Evolutionary conservation across 2,113 vertebrate genomes (phyloP), one percentile per base, ranked within the genome.

Genomic region (Oxygymnocypris stewartii): DNA sequence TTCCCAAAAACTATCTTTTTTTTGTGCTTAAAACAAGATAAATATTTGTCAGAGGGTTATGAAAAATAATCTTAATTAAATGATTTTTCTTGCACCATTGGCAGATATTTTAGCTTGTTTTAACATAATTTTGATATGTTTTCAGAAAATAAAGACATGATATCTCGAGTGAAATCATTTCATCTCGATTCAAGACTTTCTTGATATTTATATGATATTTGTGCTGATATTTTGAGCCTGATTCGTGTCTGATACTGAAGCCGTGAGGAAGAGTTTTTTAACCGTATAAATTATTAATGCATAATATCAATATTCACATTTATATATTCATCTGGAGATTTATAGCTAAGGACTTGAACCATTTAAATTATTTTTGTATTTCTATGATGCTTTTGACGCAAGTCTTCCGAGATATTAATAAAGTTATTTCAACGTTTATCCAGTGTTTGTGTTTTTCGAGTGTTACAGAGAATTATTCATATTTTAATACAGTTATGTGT

Each of bases 321-420:
- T 81, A 37, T 89, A 84, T 71, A 84, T 74, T 74, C 57, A 25
- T 16, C 25, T 16, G 35, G 28, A 57, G 59, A 71, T 2, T 69
- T 51, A 69, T 25, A 23, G 61, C 31, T 0, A 23, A 47, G 16
- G 6, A 31, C 42, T 42, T 74, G 35, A 11, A 10, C 23, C 18
- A 7, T 35, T 86, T 90, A 84, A 92, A 92, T 92, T 94, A 95
- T 94, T 94, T 94, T 94, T 95, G 61, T 94, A 94, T 87, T 82
- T 14, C 69, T 84, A 82, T 71, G 23, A 79, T 13, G 16, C 31
- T 12, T 65, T 82, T n/a, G 76, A 51, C 31, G 13, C 31, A 18
- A 37, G 10, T 23, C 42, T 79, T 57, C 28, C 9, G 14, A 59
- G 28, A 42, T 40, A n/a, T 61, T 25, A 80, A 80, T 80, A 80